Conservation (phyloP, 2,888 invertebrate genomes). For the Brassicogethes aeneus region DNA sequence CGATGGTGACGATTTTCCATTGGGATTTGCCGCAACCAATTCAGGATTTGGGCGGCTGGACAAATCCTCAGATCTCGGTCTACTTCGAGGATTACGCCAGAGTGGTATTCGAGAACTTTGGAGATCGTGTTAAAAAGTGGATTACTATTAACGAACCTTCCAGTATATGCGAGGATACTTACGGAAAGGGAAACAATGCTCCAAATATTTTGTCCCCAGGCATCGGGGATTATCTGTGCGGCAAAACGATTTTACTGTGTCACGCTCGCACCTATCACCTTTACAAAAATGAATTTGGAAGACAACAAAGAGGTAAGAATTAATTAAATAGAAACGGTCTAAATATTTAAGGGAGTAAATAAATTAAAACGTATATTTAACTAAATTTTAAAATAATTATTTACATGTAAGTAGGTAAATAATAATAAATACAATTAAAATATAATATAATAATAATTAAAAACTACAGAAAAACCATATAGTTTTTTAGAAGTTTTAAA, state of each 20-base stretch:
- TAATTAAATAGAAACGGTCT: too few relatives aligned
- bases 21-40: conserved; percentile 23
- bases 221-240: conserved; percentile 52
- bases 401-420: too few relatives aligned
- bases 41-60: conserved; percentile 55
- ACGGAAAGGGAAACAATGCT: conserved; percentile 36
- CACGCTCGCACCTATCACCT: conserved; percentile 55
- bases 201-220: conserved; percentile 46
- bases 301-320: conserved; percentile 26
- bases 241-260: conserved; percentile 53
- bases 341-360: too few relatives aligned
- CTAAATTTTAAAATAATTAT: too few relatives aligned
- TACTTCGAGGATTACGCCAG: conserved; percentile 52
- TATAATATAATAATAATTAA: too few relatives aligned
- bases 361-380: too few relatives aligned
- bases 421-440: too few relatives aligned
- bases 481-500: too few relatives aligned
- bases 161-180: conserved; percentile 30
- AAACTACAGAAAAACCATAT: too few relatives aligned
- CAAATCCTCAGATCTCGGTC: conserved; percentile 50
- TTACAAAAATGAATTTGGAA: conserved; percentile 45
- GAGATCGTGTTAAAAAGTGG: conserved; percentile 42
- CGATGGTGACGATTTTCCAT: conserved; percentile 57
- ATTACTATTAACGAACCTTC: conserved; percentile 49
- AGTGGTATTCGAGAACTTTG: conserved; percentile 43